Percentiles rank a stretch among this genome's conserved stretches.
Evolutionary conservation across 2,113 vertebrate genomes (phyloP).

Genomic region (Mustela nigripes): DNA sequence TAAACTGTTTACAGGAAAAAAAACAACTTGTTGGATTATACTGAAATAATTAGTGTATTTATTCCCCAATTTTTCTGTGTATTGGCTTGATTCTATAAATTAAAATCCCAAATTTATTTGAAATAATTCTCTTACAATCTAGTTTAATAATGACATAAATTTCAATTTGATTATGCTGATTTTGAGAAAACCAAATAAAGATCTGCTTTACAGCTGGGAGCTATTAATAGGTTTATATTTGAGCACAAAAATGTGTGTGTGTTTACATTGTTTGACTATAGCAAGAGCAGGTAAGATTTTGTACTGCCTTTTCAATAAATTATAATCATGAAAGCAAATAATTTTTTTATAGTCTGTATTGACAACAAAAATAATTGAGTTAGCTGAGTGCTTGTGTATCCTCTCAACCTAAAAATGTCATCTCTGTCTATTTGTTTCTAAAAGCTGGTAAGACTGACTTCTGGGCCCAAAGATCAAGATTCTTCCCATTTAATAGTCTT

Average conservation of each 20-base stretch:
- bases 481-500: neutral
- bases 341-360: constrained; percentile 11
- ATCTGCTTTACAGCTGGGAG: neutral
- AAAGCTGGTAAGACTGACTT: neutral
- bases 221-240: neutral
- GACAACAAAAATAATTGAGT: neutral
- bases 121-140: constrained; percentile 34
- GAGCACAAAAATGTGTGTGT: neutral
- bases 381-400: neutral
- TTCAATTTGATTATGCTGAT: constrained; percentile 1
- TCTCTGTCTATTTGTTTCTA: neutral
- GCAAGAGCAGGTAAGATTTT: constrained; percentile 12
- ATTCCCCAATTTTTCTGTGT: constrained; percentile 32
- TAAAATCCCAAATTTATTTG: constrained; percentile 3
- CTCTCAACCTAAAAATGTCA: constrained; percentile 6
- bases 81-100: constrained; percentile 47
- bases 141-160: constrained; percentile 12
- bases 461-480: neutral
- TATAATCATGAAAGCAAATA: constrained; percentile 24
- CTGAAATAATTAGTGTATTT: neutral
- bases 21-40: neutral
- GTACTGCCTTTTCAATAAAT: constrained; percentile 7
- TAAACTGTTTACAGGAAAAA: neutral
- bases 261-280: neutral
- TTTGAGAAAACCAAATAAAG: constrained; percentile 27